Percentiles rank a stretch among this genome's conserved stretches.
Conservation (phyloP, 1,140 invertebrate genomes). For the Camponotus floridanus region DNA sequence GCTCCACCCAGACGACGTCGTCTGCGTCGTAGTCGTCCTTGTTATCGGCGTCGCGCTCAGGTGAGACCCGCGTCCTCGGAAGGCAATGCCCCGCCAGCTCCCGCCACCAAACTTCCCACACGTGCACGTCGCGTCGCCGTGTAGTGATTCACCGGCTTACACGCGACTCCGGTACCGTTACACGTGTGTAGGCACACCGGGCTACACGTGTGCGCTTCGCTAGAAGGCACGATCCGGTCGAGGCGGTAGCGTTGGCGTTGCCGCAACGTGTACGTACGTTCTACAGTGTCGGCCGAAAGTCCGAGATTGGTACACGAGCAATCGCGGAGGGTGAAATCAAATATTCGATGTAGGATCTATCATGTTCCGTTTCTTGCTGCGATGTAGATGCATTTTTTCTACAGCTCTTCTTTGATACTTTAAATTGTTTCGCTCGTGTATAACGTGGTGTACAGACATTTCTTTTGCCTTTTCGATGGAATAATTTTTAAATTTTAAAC, state of each 20-base stretch:
- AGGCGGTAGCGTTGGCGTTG: neutral
- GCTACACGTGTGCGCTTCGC: slow-evolving; percentile 61
- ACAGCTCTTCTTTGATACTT: neutral
- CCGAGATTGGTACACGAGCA: neutral
- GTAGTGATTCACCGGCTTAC: slow-evolving; percentile 76
- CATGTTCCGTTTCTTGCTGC: no score
- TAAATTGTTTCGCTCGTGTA: neutral
- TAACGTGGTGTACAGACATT: neutral
- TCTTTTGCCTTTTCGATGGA: neutral
- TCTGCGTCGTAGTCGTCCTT: slow-evolving; percentile 5
- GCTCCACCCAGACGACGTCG: slow-evolving; percentile 49
- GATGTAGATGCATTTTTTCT: neutral
- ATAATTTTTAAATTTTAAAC: neutral
- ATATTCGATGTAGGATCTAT: neutral
- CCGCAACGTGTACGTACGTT: neutral
- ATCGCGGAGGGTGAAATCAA: neutral
- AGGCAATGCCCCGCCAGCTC: slow-evolving; percentile 24
- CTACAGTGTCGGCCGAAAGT: slow-evolving; percentile 38
- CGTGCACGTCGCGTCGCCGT: slow-evolving; percentile 41
- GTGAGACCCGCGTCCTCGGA: slow-evolving; percentile 58
- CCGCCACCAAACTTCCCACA: slow-evolving; percentile 66
- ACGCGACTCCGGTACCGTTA: slow-evolving; percentile 75
- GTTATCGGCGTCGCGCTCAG: slow-evolving; percentile 43
- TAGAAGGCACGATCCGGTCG: slow-evolving; percentile 36
- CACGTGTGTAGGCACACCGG: slow-evolving; percentile 67